Evolutionary conservation across 2,888 invertebrate genomes (phyloP).

Genomic region (Rapana venosa): DNA sequence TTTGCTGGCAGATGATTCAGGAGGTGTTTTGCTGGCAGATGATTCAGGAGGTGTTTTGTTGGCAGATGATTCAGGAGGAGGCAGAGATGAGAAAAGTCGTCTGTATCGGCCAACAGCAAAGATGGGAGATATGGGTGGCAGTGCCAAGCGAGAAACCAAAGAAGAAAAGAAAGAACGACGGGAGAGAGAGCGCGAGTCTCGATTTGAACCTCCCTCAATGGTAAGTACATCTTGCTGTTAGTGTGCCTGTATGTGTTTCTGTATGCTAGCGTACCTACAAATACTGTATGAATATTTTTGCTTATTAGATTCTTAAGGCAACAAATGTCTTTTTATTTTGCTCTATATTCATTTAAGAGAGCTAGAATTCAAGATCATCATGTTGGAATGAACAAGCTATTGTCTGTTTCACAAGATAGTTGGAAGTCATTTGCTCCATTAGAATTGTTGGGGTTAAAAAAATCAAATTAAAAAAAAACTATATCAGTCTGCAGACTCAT

Average conservation of each 20-base stretch:
- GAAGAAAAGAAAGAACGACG: constrained; percentile 73
- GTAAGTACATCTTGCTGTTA: not conserved
- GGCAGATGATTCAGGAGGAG: constrained; percentile 56
- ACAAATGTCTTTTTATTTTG: too few relatives aligned
- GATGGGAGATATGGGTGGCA: constrained; percentile 82
- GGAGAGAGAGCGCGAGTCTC: constrained; percentile 35
- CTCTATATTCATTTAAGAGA: too few relatives aligned
- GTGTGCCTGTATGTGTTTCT: not conserved
- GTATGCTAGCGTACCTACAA: not conserved
- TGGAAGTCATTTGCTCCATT: too few relatives aligned
- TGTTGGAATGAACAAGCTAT: too few relatives aligned
- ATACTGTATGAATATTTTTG: too few relatives aligned
- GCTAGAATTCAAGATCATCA: too few relatives aligned
- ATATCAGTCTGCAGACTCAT: too few relatives aligned
- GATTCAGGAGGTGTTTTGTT: constrained; percentile 52
- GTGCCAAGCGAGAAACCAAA: constrained; percentile 80
- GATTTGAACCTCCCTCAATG: constrained; percentile 33
- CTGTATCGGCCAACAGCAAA: constrained; percentile 94
- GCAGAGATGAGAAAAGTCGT: constrained; percentile 82
- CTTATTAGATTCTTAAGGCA: too few relatives aligned
- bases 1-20: constrained; percentile 63
- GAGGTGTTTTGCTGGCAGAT: too few relatives aligned
- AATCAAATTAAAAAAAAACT: too few relatives aligned
- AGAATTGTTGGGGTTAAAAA: too few relatives aligned
- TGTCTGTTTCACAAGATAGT: too few relatives aligned